Conservation (phyloP, 2,797 vertebrate species). For the Oophaga sylvatica region DNA sequence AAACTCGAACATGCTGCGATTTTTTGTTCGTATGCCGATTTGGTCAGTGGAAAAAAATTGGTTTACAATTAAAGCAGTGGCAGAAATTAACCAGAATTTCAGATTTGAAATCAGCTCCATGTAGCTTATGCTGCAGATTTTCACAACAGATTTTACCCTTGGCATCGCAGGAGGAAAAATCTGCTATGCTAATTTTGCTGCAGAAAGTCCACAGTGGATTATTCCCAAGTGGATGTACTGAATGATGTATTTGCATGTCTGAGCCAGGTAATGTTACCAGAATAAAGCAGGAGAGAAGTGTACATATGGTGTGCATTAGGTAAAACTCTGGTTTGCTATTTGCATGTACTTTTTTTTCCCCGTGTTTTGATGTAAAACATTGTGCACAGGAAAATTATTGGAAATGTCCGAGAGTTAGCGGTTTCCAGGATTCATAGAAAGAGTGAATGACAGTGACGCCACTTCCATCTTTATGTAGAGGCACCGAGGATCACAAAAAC, state of each 20-base stretch:
- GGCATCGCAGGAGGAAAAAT: too few species aligned
- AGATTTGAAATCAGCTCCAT: too few species aligned
- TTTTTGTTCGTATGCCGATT: too few species aligned
- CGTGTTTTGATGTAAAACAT: not conserved
- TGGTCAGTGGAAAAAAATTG: too few species aligned
- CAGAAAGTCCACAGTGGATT: too few species aligned
- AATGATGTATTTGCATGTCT: slow-evolving; percentile 2
- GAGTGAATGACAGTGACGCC: not conserved
- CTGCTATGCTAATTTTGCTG: too few species aligned
- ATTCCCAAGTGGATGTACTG: not conserved
- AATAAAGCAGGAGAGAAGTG: not conserved
- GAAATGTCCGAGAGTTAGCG: not conserved
- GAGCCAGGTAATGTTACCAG: not conserved
- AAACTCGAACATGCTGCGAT: too few species aligned
- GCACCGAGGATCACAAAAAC: not conserved
- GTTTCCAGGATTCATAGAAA: not conserved
- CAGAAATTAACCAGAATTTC: too few species aligned
- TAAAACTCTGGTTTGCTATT: not conserved
- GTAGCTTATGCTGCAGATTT: too few species aligned
- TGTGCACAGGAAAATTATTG: not conserved
- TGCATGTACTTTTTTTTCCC: not conserved
- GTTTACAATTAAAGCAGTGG: too few species aligned
- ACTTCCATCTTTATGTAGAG: not conserved
- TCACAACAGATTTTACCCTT: too few species aligned
- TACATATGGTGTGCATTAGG: not conserved